Conservation (phyloP, 2,113 vertebrate species). For the Cichladusa arquata region DNA sequence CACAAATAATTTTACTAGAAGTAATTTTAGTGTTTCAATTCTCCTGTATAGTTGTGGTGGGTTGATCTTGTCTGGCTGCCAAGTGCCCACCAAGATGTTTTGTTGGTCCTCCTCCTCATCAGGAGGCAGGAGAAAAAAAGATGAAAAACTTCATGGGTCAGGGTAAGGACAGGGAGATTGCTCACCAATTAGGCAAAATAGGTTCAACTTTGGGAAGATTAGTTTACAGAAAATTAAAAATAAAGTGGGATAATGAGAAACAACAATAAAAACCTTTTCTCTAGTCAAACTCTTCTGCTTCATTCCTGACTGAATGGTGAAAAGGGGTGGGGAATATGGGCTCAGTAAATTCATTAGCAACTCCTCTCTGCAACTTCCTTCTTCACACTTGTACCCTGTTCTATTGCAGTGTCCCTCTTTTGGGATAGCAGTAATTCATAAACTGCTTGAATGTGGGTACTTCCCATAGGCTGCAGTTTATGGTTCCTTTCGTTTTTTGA, state of each 20-base stretch:
- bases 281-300: not conserved
- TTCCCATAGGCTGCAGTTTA: not conserved
- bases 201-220: not conserved
- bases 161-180: not conserved
- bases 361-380: not conserved
- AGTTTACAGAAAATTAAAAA: not conserved
- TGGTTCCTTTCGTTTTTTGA: not conserved
- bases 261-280: not conserved
- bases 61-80: not conserved
- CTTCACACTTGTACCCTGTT: not conserved
- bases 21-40: not conserved
- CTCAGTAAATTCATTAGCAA: not conserved
- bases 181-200: not conserved
- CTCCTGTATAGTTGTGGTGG: not conserved
- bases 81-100: not conserved
- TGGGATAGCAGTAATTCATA: not conserved
- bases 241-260: not conserved
- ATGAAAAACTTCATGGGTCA: not conserved
- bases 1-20: not conserved
- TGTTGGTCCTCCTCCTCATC: not conserved
- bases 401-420: accelerated
- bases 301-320: accelerated
- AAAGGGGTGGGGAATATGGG: accelerated
- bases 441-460: not conserved
- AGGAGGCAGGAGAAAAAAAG: not conserved